phyloP scores from a whole-genome alignment of 2,113 vertebrate species.

The Anhinga rufa region DNA sequence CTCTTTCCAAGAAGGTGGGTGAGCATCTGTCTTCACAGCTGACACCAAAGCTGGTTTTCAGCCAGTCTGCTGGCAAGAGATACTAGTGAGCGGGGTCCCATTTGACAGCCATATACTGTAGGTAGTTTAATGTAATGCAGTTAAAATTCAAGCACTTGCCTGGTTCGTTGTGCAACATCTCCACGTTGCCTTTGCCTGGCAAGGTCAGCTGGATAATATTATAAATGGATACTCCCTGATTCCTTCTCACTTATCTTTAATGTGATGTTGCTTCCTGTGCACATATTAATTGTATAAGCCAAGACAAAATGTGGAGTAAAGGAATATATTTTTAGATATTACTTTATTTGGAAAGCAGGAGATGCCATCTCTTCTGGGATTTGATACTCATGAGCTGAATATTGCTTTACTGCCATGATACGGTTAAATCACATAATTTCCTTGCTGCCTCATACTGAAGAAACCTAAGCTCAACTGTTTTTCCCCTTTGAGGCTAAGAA shows the following conservation, averaged over 20 bases:
- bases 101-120: not conserved
- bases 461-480: constrained; percentile 29
- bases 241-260: constrained; percentile 8
- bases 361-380: not conserved
- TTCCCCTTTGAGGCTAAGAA: constrained; percentile 46
- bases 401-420: constrained; percentile 20
- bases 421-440: constrained; percentile 57
- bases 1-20: not conserved
- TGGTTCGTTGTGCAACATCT: not conserved
- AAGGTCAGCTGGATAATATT: not conserved
- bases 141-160: constrained; percentile 8
- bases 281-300: not conserved
- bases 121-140: not conserved
- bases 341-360: constrained; percentile 15
- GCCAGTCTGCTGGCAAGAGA: not conserved
- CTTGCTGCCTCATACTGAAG: constrained; percentile 49
- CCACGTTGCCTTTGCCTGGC: not conserved
- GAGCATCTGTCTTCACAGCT: constrained; percentile 1
- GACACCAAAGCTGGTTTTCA: not conserved
- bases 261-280: not conserved
- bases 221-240: not conserved
- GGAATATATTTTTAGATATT: constrained; percentile 4
- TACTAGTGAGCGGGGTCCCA: not conserved
- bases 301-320: constrained; percentile 1
- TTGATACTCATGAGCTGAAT: constrained; percentile 1